Evolutionary conservation across 1,140 invertebrate species (phyloP).

Genomic region (Drosophila kanapiae): DNA sequence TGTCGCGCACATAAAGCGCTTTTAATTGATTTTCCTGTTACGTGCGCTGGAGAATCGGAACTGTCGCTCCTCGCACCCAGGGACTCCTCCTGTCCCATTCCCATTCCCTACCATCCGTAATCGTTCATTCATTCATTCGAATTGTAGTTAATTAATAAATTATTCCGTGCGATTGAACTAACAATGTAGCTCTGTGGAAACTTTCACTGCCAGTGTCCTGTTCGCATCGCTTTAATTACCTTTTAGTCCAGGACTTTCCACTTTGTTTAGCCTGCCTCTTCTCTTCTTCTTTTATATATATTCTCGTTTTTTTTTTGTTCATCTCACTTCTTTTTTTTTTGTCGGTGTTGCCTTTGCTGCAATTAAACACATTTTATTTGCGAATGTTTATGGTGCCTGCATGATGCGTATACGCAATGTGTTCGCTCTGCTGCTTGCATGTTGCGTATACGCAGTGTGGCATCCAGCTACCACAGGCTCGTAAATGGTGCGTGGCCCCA

Average conservation of each 20-base stretch:
- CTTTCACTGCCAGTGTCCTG: slow-evolving; percentile 55
- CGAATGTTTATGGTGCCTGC: slow-evolving; percentile 70
- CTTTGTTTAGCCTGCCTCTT: slow-evolving; percentile 40
- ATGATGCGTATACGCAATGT: slow-evolving; percentile 79
- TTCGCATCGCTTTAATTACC: slow-evolving; percentile 53
- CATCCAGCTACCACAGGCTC: slow-evolving; percentile 28
- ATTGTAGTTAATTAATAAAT: slow-evolving; percentile 84
- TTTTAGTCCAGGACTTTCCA: slow-evolving; percentile 18
- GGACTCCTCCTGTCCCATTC: neutral
- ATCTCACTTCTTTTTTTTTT: neutral
- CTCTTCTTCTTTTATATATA: slow-evolving; percentile 22
- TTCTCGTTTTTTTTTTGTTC: slow-evolving; percentile 18
- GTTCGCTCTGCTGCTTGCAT: slow-evolving; percentile 36
- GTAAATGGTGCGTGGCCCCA: slow-evolving; percentile 57
- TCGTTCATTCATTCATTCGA: slow-evolving; percentile 82
- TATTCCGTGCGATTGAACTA: slow-evolving; percentile 81
- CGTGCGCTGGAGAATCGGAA: slow-evolving; percentile 66
- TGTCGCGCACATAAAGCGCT: slow-evolving; percentile 81
- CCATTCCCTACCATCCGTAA: slow-evolving; percentile 37
- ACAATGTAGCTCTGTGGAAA: slow-evolving; percentile 66
- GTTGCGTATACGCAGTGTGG: slow-evolving; percentile 41
- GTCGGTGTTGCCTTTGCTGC: slow-evolving; percentile 30
- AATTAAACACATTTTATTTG: slow-evolving; percentile 78
- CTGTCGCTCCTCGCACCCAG: slow-evolving; percentile 16
- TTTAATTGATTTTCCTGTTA: slow-evolving; percentile 83